Base-by-base conservation (phyloP, 2,113 vertebrate genomes). In the Oreochromis spilurus region DNA sequence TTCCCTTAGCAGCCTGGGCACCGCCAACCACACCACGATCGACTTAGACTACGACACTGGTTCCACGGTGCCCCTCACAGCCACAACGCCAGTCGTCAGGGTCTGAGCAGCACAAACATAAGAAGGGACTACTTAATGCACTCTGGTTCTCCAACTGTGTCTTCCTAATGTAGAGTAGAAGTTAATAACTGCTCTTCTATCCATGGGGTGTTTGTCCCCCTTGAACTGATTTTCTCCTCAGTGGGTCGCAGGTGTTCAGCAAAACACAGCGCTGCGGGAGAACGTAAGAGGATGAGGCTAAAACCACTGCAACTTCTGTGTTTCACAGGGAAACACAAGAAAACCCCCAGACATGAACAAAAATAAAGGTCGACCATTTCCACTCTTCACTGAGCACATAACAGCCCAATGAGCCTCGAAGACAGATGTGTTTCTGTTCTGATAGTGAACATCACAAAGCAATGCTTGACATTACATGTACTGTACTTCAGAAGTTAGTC, bases 31-130 rank as follows among this genome's bases (percentile, higher is more conserved):
- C 87, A 96, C 96, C 48, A 53, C 94, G 81, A 95, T 97, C 75
- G 97, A 98, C 90, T 82, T 97, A 88, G 97, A 97, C 93, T 97
- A 96, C 31, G 97, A 97, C 89, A 96, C 95, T 13, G 95, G 97
- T 58, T 97, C 97, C 85, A 97, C 97, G 1, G 94, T 93, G 3
- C 97, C 97, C n/a, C 97, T 98, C 36, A 97, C 97, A 4, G 94
- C 93, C 54, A 95, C 97, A 17, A 95, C 95, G 5, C 96, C 96
- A 0, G 94, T 95, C 2, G 89, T 96, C 84, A 93, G 95, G 55
- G 95, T 96, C 88, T 97, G 94, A 97, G 72, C 21, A 3, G 24
- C 34, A 17, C 58, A 17, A 40, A 34, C 19, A 84, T 9, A 52
- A 58, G 75, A 90, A 84, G 82, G 81, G 87, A 85, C 83, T 50